These are phyloP conservation scores for Loriculus beryllinus DNA, from an alignment of 2,797 vertebrate species.

Conservation along the genomic window DNA sequence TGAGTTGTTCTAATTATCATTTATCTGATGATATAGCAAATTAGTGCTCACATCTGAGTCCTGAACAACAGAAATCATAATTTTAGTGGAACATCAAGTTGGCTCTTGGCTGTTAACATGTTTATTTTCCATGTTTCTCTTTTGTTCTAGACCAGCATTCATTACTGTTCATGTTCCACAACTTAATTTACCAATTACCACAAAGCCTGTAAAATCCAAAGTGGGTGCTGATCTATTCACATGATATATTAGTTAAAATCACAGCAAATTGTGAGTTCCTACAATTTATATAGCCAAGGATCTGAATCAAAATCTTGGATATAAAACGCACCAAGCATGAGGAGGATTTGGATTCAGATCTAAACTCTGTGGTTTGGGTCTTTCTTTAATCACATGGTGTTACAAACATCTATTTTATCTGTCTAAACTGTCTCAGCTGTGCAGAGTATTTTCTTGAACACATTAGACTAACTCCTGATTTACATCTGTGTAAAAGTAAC, in stretches of 20 bases:
- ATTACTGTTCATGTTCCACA: neutral
- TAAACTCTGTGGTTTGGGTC: conserved; percentile 36
- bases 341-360: conserved; percentile 42
- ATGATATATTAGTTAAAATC: conserved; percentile 20
- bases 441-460: conserved; percentile 19
- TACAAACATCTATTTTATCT: conserved; percentile 51
- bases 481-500: neutral
- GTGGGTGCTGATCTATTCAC: neutral
- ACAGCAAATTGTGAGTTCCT: neutral
- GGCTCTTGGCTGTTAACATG: neutral
- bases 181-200: neutral
- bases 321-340: neutral
- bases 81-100: neutral
- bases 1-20: neutral
- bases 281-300: neutral
- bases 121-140: conserved; percentile 4
- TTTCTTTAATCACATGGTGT: conserved; percentile 61
- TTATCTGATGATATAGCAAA: neutral
- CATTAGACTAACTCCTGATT: neutral
- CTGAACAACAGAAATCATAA: neutral
- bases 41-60: neutral
- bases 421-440: conserved; percentile 61
- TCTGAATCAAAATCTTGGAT: conserved; percentile 22
- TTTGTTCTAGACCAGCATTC: neutral
- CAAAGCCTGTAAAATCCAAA: neutral